Conservation (phyloP, 1,140 invertebrate genomes). For the Pogonus chalceus region DNA sequence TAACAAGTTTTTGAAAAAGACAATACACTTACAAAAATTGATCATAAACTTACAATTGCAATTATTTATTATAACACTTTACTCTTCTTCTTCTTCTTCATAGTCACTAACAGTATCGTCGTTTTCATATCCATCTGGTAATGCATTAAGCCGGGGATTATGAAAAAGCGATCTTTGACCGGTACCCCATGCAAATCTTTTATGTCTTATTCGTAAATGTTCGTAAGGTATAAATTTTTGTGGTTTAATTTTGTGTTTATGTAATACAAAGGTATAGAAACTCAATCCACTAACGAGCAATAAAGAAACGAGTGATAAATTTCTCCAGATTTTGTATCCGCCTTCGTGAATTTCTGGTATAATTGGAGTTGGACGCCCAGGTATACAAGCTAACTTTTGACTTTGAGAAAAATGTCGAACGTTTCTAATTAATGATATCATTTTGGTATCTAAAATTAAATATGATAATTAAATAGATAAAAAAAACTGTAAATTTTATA, state of each 20-base stretch:
- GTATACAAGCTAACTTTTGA: too few species aligned
- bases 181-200: constrained; percentile 71
- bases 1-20: too few species aligned
- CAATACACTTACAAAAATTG: too few species aligned
- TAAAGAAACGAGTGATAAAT: constrained; percentile 59
- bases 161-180: constrained; percentile 70
- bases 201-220: constrained; percentile 6
- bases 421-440: too few species aligned
- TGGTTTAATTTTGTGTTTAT: constrained; percentile 45
- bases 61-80: too few species aligned
- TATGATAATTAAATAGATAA: too few species aligned
- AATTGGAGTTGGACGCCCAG: too few species aligned
- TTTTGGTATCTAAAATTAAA: too few species aligned
- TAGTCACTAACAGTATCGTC: constrained; percentile 7
- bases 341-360: constrained; percentile 33
- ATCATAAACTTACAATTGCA: too few species aligned
- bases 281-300: constrained; percentile 56
- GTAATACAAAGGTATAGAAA: constrained; percentile 57
- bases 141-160: constrained; percentile 63
- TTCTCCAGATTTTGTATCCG: constrained; percentile 62
- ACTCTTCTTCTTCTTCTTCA: too few species aligned
- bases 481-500: too few species aligned
- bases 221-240: constrained; percentile 15
- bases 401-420: too few species aligned
- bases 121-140: constrained; percentile 67